A percentile compares a stretch with the other conserved stretches of the same genome.
These are phyloP conservation scores for Dexiosoma caninum DNA, from an alignment of 2,888 invertebrate species.

Conservation along the genomic window DNA sequence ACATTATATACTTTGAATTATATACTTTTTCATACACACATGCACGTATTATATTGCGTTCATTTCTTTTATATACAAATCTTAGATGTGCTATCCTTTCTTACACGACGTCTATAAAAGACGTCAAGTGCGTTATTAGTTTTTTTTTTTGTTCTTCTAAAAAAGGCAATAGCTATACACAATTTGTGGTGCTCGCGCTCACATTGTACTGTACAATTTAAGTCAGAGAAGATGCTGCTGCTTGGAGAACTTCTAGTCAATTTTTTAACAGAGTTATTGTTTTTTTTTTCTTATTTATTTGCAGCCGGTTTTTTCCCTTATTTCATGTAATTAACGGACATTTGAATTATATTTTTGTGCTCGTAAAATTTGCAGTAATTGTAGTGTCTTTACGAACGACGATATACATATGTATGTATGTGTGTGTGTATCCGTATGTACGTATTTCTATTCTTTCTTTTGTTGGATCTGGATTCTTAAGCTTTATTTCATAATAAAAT, in stretches of 20 bases:
- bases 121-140: conserved; percentile 21
- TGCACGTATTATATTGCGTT: neutral
- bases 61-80: neutral
- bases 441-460: neutral
- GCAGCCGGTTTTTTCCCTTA: conserved; percentile 33
- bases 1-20: conserved; percentile 15
- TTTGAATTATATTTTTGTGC: conserved; percentile 75
- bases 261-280: conserved; percentile 2
- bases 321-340: conserved; percentile 73
- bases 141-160: neutral
- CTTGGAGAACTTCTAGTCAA: conserved; percentile 16
- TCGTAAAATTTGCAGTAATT: conserved; percentile 75
- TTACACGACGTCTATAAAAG: neutral
- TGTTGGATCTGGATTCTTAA: conserved; percentile 40
- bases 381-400: conserved; percentile 45
- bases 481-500: conserved; percentile 28
- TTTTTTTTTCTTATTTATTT: neutral
- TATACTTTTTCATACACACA: conserved; percentile 9
- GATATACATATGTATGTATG: too few relatives aligned
- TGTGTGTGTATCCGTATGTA: too few relatives aligned
- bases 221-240: conserved; percentile 23
- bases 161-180: neutral
- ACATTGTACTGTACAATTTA: conserved; percentile 30
- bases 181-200: neutral
- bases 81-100: neutral